These are phyloP conservation scores for Agrotis segetum DNA, from an alignment of 2,888 invertebrate genomes.

Conservation along the genomic window DNA sequence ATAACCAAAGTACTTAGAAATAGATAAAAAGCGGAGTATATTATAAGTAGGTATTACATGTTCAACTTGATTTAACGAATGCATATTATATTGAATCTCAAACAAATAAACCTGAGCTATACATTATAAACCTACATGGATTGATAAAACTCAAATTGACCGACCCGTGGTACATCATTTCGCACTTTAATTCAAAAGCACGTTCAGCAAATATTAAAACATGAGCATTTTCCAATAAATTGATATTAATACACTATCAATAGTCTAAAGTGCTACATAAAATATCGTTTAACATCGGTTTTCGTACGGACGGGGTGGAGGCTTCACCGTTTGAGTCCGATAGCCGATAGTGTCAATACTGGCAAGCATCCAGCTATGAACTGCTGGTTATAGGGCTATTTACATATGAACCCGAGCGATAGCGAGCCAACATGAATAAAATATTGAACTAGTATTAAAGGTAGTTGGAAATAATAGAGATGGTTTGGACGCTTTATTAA, in stretches of 20 bases:
- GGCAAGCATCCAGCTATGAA: slow-evolving; percentile 80
- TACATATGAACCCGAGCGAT: slow-evolving; percentile 73
- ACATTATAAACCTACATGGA: neutral
- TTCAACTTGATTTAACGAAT: neutral
- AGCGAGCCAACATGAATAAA: slow-evolving; percentile 61
- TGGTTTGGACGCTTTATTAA: neutral
- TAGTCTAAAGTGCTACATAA: slow-evolving; percentile 45
- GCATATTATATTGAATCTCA: neutral
- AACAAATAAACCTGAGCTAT: neutral
- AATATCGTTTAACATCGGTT: slow-evolving; percentile 51
- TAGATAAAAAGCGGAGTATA: no score
- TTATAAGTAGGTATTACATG: no score
- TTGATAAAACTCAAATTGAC: neutral
- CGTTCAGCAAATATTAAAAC: slow-evolving; percentile 39
- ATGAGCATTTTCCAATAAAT: slow-evolving; percentile 46
- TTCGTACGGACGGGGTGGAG: slow-evolving; percentile 34
- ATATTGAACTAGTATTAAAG: slow-evolving; percentile 47
- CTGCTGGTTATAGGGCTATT: slow-evolving; percentile 69
- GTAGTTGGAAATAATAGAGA: slow-evolving; percentile 15
- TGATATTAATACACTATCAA: slow-evolving; percentile 44
- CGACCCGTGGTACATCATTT: neutral
- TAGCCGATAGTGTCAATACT: slow-evolving; percentile 84
- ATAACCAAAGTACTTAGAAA: no score
- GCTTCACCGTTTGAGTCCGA: slow-evolving; percentile 62
- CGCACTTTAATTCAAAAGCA: slow-evolving; percentile 25